Conservation (phyloP, 30 jellyfish, hydroid and myxozoan genomes). For the Nemopilema nomurai region DNA sequence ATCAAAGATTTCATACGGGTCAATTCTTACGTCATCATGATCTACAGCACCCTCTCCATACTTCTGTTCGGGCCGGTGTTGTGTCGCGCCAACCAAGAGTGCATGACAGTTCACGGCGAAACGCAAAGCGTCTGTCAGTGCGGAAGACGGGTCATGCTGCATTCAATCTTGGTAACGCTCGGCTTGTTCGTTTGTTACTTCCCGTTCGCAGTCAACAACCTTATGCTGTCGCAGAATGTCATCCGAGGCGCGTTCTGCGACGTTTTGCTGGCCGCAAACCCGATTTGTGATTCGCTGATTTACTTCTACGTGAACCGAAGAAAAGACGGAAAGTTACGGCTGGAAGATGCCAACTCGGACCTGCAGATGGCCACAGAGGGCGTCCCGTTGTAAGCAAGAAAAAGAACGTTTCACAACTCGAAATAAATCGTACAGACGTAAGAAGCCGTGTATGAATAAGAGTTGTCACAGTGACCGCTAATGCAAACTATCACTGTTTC, state of each 20-base stretch:
- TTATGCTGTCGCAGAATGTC: background rate
- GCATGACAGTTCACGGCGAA: constrained; percentile 1
- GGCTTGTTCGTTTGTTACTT: constrained; percentile 6
- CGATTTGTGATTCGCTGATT: background rate
- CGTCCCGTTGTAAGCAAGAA: background rate
- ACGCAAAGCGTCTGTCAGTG: background rate
- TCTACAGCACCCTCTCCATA: background rate
- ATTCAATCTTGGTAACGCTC: constrained; percentile 8
- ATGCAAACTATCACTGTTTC: no score
- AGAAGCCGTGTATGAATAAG: no score
- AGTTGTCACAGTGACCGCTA: no score
- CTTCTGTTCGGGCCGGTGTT: background rate
- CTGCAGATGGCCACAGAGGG: background rate
- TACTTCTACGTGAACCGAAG: constrained; percentile 27
- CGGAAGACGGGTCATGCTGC: background rate
- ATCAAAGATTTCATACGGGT: background rate
- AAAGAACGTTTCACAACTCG: no score
- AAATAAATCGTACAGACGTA: no score
- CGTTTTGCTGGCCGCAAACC: constrained; percentile 14
- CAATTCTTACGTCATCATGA: background rate
- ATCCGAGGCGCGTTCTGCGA: constrained; percentile 8
- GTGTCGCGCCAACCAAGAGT: background rate
- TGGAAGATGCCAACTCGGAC: background rate
- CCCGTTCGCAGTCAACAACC: constrained; percentile 14
- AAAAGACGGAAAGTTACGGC: background rate